Conservation (phyloP, 1,140 invertebrate species). For the Campodea augens region DNA sequence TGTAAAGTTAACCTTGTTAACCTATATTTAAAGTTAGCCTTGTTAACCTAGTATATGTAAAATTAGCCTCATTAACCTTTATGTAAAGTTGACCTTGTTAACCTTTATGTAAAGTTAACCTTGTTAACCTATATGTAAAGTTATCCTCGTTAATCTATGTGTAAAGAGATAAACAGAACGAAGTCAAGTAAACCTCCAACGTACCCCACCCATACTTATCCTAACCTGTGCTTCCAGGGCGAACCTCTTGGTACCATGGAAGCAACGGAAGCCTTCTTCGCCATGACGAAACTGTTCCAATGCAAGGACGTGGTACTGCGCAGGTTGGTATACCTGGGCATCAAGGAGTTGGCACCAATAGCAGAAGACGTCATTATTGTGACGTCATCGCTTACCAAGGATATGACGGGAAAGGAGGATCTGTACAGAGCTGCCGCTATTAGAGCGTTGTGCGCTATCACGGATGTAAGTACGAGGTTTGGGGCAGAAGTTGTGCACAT, state of each 20-base stretch:
- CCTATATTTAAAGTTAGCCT: no score
- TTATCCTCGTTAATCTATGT: no score
- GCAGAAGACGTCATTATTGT: slow-evolving; percentile 99
- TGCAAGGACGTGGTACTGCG: slow-evolving; percentile 86
- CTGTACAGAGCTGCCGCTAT: slow-evolving; percentile 89
- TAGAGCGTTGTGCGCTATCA: slow-evolving; percentile 89
- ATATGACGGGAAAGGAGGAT: slow-evolving; percentile 98
- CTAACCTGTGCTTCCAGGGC: slow-evolving; percentile 34
- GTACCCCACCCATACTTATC: no score
- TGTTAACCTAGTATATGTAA: no score
- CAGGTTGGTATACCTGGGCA: slow-evolving; percentile 88
- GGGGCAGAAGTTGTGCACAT: not conserved
- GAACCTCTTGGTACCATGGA: slow-evolving; percentile 80
- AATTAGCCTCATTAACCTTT: no score
- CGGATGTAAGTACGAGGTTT: slow-evolving; percentile 43
- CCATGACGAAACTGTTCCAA: slow-evolving; percentile 98
- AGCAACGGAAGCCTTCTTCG: slow-evolving; percentile 97
- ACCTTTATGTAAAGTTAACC: no score
- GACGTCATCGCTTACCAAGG: slow-evolving; percentile 91
- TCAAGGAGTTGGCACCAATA: slow-evolving; percentile 85
- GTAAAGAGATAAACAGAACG: no score
- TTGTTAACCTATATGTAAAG: no score
- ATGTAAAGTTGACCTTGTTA: no score
- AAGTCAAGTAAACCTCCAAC: no score
- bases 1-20: no score